Evolutionary conservation across 2,797 vertebrate species (phyloP).

Genomic region (Sebastes kiyomatsui): DNA sequence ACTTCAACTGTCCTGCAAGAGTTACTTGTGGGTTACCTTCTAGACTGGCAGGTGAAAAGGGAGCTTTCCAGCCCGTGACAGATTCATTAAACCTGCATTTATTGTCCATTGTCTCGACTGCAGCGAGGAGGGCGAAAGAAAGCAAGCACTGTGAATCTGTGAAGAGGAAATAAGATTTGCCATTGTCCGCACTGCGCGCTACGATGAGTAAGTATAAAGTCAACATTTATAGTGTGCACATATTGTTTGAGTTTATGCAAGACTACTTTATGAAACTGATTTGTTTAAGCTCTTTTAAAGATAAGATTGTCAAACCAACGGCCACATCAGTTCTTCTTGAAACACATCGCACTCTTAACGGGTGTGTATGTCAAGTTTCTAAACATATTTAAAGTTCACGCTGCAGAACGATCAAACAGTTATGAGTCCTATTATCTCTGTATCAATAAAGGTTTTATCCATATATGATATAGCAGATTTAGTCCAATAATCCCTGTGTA

Average conservation of each 20-base stretch:
- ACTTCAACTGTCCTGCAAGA: neutral
- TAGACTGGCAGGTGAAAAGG: neutral
- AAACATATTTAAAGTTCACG: neutral
- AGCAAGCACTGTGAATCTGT: conserved; percentile 14
- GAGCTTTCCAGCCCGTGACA: neutral
- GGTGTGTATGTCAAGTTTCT: neutral
- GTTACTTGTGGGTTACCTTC: neutral
- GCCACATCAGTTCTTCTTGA: neutral
- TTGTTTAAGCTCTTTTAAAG: neutral
- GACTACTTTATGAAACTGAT: neutral
- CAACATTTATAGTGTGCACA: neutral
- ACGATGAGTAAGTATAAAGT: neutral
- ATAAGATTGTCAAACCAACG: neutral
- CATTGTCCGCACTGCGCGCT: neutral
- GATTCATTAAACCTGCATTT: neutral
- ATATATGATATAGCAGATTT: neutral
- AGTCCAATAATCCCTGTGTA: neutral
- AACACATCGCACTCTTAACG: neutral
- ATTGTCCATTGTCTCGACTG: conserved; percentile 19
- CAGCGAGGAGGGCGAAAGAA: conserved; percentile 4
- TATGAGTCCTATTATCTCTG: neutral
- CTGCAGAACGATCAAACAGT: neutral
- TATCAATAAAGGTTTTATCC: neutral
- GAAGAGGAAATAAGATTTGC: conserved; percentile 12
- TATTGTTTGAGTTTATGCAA: neutral